Conservation (phyloP, 2,797 vertebrate species). For the Chaunax sp. region DNA sequence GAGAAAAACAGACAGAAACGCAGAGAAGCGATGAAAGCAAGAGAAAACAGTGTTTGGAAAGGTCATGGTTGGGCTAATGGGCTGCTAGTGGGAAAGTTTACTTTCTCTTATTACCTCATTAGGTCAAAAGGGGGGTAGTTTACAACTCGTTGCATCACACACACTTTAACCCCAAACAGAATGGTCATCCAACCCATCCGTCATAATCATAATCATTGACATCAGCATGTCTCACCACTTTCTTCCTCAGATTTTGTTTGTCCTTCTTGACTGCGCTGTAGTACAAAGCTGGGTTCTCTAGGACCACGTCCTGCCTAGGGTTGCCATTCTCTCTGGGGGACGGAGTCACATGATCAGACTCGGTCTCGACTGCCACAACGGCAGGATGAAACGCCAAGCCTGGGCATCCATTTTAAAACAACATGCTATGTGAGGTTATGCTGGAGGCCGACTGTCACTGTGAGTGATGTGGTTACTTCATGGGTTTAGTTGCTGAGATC, state of each 20-base stretch:
- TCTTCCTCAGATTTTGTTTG: constrained; percentile 91
- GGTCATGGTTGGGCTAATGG: constrained; percentile 71
- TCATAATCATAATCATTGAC: constrained; percentile 70
- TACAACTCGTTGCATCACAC: constrained; percentile 49
- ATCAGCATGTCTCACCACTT: constrained; percentile 88
- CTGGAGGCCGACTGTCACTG: constrained; percentile 71
- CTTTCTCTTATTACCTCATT: constrained; percentile 40
- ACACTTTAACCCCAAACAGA: constrained; percentile 66
- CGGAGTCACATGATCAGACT: constrained; percentile 87
- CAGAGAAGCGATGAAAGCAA: constrained; percentile 87
- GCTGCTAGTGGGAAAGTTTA: constrained; percentile 60
- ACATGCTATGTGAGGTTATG: constrained; percentile 73
- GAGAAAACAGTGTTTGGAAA: constrained; percentile 81
- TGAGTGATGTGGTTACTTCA: constrained; percentile 77
- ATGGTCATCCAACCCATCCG: constrained; percentile 69
- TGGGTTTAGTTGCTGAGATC: constrained; percentile 78
- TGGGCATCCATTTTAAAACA: constrained; percentile 87
- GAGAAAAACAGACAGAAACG: constrained; percentile 86
- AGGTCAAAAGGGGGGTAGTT: constrained; percentile 58
- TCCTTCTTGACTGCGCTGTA: constrained; percentile 92
- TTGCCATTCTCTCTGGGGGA: constrained; percentile 91
- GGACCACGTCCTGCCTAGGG: constrained; percentile 91
- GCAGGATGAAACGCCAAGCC: constrained; percentile 84
- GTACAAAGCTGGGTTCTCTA: constrained; percentile 91
- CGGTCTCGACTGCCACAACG: constrained; percentile 77